Base-by-base conservation (phyloP, 2,113 vertebrate genomes). In the Bubo bubo region DNA sequence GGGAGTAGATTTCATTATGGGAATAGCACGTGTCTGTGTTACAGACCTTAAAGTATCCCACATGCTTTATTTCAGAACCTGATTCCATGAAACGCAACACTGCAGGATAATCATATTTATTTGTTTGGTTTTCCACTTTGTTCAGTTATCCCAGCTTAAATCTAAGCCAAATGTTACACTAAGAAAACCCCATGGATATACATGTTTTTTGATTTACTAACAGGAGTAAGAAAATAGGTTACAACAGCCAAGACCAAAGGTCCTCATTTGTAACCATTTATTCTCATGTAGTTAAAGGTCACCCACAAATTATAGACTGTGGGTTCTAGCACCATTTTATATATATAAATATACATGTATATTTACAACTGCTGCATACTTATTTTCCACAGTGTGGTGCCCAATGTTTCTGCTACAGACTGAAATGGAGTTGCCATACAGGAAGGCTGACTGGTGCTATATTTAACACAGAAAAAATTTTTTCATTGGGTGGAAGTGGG, bases 121-220 rank as follows among this genome's bases (percentile, higher is more conserved):
- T 97, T 97, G 81, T 91, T 97, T 97, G 75, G 72, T 66, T 97
- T 97, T 93, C 88, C 91, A 95, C 95, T 95, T 92, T 90, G 89
- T 87, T 90, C 88, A 75, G 86, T 89, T 96, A 84, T 82, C 88
- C 92, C 64, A 89, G 86, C 90, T 94, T 93, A 97, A 97, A 97
- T 97, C 86, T 93, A 97, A 97, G 93, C 93, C 97, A 97, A 97
- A 97, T 96, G 89, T 96, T 96, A n/a, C 73, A 55, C 75, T 87
- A 66, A 95, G 86, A 88, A 79, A 89, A 89, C 6, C 56, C 79
- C 72, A 60, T 41, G 86, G 79, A 95, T 84, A 64, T 90, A 79
- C 81, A 94, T 41, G 89, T 41, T 92, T 96, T 95, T 90, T 76
- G 88, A 97, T 96, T 97, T 97, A 96, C 88, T 76, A 96, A 90